Evolutionary conservation across 2,888 invertebrate species (phyloP), one percentile per base, ranked within the genome.

Genomic region (Nycteola revayana): DNA sequence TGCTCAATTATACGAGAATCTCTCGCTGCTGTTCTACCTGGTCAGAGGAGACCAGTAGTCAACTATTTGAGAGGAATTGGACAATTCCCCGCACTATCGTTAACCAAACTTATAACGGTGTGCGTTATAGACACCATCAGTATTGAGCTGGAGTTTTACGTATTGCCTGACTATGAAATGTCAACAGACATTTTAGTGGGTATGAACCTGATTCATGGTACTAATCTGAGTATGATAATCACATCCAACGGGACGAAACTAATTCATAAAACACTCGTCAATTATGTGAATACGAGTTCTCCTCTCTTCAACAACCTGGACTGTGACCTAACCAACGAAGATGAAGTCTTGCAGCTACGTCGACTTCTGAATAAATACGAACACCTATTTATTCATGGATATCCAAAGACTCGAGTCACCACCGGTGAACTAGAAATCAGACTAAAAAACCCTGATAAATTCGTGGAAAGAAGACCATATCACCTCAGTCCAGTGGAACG

Each of bases 401-500:
- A 44, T 20, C 42, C 64, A 1, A 32, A 9, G 1, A 42, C 62
- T 0, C 41, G 53, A 0, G 61, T 67, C 0, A 63, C 56, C 9
- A 65, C 65, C 0, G 63, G 63, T 0, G 29, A 56, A 17, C 18
- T 33, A 10, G 37, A 37, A 17, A 40, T 42, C 3, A 10, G 47
- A 0, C 9, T 42, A 1, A 61, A 62, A 44, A 36, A 64, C 10
- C 35, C 42, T 1, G 26, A 46, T 4, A 62, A 60, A 8, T 50
- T 5, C 25, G 64, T 65, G 0, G 53, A 62, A 25, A 39, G 62
- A 3, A 48, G 59, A 29, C 58, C 61, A 4, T 62, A 66, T 20
- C 23, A 54, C 2, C 33, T 62, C 4, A 50, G 49, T 17, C 54
- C 52, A 1, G 14, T 53, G 0, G 64, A 63, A 37, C 42, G 55